Percentiles rank a stretch among this genome's conserved stretches.
phyloP scores from a whole-genome alignment of 2,888 invertebrate genomes.

The Oligia fasciuncula region DNA sequence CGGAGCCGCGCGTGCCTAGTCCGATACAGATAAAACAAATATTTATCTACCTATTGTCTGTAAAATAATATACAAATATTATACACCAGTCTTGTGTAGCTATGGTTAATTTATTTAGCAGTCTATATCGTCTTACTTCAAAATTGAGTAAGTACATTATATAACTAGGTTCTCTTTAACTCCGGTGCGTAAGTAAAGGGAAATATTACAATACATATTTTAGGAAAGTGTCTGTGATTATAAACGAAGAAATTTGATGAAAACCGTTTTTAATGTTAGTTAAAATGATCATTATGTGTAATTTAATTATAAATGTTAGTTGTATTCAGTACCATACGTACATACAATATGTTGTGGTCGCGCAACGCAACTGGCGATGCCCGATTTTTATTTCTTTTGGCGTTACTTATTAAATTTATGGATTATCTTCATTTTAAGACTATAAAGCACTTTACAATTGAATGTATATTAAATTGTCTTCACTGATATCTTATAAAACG shows the following conservation, averaged over 20 bases:
- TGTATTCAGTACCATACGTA: slow-evolving; percentile 70
- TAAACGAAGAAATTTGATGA: slow-evolving; percentile 88
- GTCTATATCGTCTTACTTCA: slow-evolving; percentile 82
- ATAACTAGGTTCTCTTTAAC: slow-evolving; percentile 81
- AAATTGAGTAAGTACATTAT: slow-evolving; percentile 82
- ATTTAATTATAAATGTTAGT: slow-evolving; percentile 79
- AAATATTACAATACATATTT: slow-evolving; percentile 85
- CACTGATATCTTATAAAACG: slow-evolving; percentile 65
- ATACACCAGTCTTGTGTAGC: slow-evolving; percentile 85
- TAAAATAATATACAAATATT: slow-evolving; percentile 82
- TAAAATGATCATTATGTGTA: slow-evolving; percentile 81
- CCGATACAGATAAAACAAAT: slow-evolving; percentile 88
- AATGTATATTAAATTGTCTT: slow-evolving; percentile 63
- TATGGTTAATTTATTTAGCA: slow-evolving; percentile 88
- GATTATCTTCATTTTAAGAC: slow-evolving; percentile 71
- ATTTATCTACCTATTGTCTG: slow-evolving; percentile 87
- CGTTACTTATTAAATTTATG: slow-evolving; percentile 75
- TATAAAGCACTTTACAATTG: slow-evolving; percentile 72
- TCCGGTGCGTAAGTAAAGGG: slow-evolving; percentile 84
- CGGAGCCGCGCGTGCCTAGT: slow-evolving; percentile 87
- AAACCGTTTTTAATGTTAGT: slow-evolving; percentile 85
- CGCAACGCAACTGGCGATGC: slow-evolving; percentile 57
- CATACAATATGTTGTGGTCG: slow-evolving; percentile 62
- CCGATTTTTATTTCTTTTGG: slow-evolving; percentile 64
- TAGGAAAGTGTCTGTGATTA: slow-evolving; percentile 90